These are phyloP conservation scores for Melanotaenia duboulayi DNA, from an alignment of 2,113 vertebrate species.

Conservation along the genomic window DNA sequence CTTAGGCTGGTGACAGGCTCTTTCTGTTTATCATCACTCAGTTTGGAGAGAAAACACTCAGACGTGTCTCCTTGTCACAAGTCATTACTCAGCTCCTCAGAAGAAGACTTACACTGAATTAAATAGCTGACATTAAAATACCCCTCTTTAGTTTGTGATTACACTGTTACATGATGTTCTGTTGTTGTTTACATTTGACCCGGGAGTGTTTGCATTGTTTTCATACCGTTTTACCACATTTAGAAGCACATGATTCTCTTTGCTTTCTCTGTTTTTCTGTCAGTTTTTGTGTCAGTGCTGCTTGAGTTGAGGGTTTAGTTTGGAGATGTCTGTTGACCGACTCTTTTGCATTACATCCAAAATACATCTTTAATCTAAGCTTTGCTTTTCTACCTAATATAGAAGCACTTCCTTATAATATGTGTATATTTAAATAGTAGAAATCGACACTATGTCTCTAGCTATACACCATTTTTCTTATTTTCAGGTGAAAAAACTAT, in stretches of 20 bases:
- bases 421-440: no score
- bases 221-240: neutral
- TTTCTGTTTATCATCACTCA: slow-evolving; percentile 57
- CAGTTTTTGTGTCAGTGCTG: no score
- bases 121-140: slow-evolving; percentile 13
- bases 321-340: no score
- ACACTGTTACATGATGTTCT: neutral
- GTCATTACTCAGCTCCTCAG: slow-evolving; percentile 38
- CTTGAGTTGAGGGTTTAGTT: no score
- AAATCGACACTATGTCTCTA: no score
- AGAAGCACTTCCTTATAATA: no score
- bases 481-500: no score
- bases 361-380: no score
- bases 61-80: slow-evolving; percentile 32
- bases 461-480: no score
- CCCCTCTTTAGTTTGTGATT: slow-evolving; percentile 17
- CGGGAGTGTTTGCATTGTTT: neutral
- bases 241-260: neutral
- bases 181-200: no score
- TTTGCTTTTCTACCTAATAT: no score
- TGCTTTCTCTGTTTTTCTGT: neutral
- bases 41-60: slow-evolving; percentile 32
- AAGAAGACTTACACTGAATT: slow-evolving; percentile 31
- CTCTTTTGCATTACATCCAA: no score
- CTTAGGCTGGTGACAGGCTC: slow-evolving; percentile 37